phyloP scores from a whole-genome alignment of 2,113 vertebrate species.

The Ifrita kowaldi region DNA sequence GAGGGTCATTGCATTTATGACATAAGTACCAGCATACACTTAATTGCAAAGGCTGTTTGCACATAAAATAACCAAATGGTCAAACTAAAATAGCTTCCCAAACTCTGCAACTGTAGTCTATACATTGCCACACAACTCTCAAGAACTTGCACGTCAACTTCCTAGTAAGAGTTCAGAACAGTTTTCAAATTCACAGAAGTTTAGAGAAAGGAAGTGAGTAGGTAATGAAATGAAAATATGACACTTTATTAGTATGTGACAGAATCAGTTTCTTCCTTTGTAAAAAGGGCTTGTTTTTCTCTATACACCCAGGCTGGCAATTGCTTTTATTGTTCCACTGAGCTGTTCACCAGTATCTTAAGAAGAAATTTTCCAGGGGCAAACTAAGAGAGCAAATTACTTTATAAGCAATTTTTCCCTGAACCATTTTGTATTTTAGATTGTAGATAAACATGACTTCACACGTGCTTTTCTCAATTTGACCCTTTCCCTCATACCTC shows the following conservation, averaged over 20 bases:
- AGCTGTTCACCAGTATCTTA: neutral
- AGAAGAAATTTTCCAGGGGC: neutral
- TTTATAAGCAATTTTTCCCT: neutral
- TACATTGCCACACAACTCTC: neutral
- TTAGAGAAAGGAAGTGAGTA: conserved; percentile 31
- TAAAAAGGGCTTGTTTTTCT: neutral
- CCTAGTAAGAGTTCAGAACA: conserved; percentile 16
- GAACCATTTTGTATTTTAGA: neutral
- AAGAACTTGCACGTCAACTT: neutral
- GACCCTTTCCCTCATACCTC: neutral
- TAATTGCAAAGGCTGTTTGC: conserved; percentile 41
- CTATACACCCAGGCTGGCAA: neutral
- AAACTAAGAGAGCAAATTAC: neutral
- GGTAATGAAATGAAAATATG: neutral
- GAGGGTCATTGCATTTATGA: conserved; percentile 53
- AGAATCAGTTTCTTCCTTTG: neutral
- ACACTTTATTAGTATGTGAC: neutral
- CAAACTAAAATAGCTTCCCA: conserved; percentile 13
- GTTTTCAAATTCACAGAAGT: neutral
- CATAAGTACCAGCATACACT: conserved; percentile 14
- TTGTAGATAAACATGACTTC: neutral
- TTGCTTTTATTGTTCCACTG: neutral
- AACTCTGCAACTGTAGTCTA: neutral
- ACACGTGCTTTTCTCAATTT: neutral
- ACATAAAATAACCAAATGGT: conserved; percentile 49